Evolutionary conservation across 1,140 invertebrate species (phyloP), one percentile per base, ranked within the genome.

Genomic region (Diachasmimorpha longicaudata): DNA sequence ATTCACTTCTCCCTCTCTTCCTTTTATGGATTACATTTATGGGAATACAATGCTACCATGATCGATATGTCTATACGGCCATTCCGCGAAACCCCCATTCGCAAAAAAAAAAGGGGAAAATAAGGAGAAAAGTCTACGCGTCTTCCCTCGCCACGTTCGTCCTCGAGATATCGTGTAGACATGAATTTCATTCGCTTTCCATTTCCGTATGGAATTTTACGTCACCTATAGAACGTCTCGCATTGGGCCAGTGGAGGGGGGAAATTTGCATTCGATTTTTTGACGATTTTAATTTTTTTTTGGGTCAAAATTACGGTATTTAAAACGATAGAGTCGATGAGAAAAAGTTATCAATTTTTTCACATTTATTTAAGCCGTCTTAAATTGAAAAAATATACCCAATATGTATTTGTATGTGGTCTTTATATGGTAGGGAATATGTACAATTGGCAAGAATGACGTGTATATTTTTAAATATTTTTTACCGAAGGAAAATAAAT

Each of bases 21-120:
- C 31, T 31, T 83, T 84, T 83, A 84, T 83, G 78, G 79, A 81
- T 83, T 80, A 81, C 79, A 79, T 77, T 80, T 80, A 82, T 78
- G 72, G 73, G 72, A 67, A 80, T 76, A 69, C 78, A 77, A 48
- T 16, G 42, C 46, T 23, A 37, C 16, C 31, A 58, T 21, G 21
- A 76, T 63, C 58, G 23, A 63, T 63, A 63, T 42, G 9, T 42
- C 9, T 42, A 42, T 63, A 63, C 23, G 23, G 4, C 58, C 58
- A 63, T 63, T 25, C 31, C 23, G 2, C 23, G 5, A 63, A 6
- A n/a, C 58, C 58, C 58, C 9, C 58, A 9, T 19, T 16, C 9
- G 21, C 14, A 63, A 63, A 63, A 63, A 63, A 25, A 63, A 63
- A 63, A 19, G 13, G 13, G 58, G 31, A 63, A 63, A 21, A 31